Evolutionary conservation across 2,113 vertebrate genomes (phyloP).

Genomic region (Haemorhous mexicanus): DNA sequence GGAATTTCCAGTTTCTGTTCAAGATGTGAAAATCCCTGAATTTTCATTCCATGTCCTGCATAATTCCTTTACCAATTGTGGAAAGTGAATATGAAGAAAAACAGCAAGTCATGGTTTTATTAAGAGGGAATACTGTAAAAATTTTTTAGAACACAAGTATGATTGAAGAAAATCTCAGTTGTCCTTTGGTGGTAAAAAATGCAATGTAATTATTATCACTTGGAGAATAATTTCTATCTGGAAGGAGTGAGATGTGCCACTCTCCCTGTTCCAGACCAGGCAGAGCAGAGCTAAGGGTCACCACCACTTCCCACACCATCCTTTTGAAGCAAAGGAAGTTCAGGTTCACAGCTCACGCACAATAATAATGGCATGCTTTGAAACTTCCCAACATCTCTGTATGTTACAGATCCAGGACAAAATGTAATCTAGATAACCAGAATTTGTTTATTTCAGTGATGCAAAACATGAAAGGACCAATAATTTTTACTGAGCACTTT

Average conservation of each 20-base stretch:
- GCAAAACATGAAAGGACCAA: background rate
- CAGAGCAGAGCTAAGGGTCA: background rate
- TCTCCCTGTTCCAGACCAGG: background rate
- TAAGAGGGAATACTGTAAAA: background rate
- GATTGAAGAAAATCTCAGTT: background rate
- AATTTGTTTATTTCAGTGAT: background rate
- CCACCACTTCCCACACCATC: background rate
- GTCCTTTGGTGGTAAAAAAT: background rate
- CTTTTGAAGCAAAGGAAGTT: background rate
- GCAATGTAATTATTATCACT: background rate
- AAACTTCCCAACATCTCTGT: background rate
- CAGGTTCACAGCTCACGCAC: accelerated
- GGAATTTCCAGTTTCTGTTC: background rate
- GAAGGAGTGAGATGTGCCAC: background rate
- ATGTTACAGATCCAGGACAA: too few relatives aligned
- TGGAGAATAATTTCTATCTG: background rate
- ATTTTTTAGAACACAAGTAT: background rate
- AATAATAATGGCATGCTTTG: background rate
- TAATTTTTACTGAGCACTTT: background rate
- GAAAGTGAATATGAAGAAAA: background rate
- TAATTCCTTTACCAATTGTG: background rate
- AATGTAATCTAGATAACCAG: background rate
- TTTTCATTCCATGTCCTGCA: background rate
- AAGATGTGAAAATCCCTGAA: background rate
- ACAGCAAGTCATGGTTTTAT: background rate